These are phyloP conservation scores for Myotis davidii DNA, from an alignment of 2,113 vertebrate genomes.

Conservation along the genomic window DNA sequence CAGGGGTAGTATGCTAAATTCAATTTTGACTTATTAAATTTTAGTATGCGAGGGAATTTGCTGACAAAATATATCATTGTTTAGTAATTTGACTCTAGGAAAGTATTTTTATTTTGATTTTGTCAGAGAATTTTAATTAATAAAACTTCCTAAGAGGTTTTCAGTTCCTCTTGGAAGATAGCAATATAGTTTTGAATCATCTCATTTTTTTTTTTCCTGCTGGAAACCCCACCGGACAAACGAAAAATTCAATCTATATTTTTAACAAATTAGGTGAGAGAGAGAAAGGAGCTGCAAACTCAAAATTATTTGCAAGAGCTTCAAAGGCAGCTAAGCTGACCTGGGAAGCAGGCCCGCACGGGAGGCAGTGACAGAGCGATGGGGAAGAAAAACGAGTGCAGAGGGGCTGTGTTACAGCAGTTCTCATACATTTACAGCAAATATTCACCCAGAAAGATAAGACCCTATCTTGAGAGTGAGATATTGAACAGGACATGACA, in stretches of 20 bases:
- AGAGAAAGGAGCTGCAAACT: neutral
- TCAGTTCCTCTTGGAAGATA: neutral
- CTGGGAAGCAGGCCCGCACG: neutral
- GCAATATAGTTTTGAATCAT: neutral
- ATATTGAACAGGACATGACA: neutral
- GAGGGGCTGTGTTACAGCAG: neutral
- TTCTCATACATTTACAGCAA: neutral
- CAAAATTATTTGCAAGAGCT: neutral
- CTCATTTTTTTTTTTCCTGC: neutral
- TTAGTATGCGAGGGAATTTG: neutral
- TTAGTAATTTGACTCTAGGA: neutral
- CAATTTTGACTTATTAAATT: neutral
- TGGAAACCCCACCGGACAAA: neutral
- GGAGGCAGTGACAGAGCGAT: neutral
- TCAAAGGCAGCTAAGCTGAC: neutral
- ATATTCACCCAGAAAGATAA: neutral
- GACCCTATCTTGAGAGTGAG: neutral
- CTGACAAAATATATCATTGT: neutral
- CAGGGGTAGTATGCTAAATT: neutral
- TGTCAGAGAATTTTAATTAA: neutral
- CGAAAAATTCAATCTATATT: neutral
- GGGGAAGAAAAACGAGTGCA: neutral
- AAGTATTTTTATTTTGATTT: neutral
- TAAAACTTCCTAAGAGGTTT: neutral
- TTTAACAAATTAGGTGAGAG: neutral